Evolutionary conservation across 2,113 vertebrate genomes (phyloP), one percentile per base, ranked within the genome.

Genomic region (Columba livia): DNA sequence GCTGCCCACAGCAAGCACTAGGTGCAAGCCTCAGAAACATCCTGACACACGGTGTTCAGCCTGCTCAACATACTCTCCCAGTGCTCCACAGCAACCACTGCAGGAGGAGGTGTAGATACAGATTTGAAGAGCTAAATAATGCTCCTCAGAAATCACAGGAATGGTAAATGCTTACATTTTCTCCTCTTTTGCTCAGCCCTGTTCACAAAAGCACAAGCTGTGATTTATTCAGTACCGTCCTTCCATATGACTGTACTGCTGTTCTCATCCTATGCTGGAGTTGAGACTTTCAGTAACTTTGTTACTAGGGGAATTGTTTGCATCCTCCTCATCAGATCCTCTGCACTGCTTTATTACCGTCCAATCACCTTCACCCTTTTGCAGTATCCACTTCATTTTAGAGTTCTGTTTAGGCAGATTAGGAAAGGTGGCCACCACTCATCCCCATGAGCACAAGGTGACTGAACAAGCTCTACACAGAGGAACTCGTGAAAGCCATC

Each of bases 371-470:
- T 58, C 60, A 50, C 9, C 18, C 11, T 90, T 69, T 10, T 73
- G n/a, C 64, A 88, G 42, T 40, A 83, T 7, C 23, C 32, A 44
- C n/a, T 72, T 67, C 31, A 21, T 47, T 85, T 61, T 6, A 57
- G 32, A 85, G 34, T 26, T 56, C 32, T 47, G 34, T 56, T 81
- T 42, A 88, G 58, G 26, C 57, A 36, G 88, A 48, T 69, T 72
- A 64, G 50, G 32, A 72, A 82, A 79, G 32, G 44, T 53, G 71
- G 62, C 72, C 32, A 34, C 6, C 6, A 61, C 19, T 6, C 16
- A 58, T 3, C 3, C 32, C 47, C 1, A 0, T 21, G 5, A 84
- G 11, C 57, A 60, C 26, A 74, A 64, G 15, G 23, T 28, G n/a
- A 51, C 14, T 48, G 67, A 80, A 57, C 21, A 67, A 53, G 38